Evolutionary conservation across 2,113 vertebrate genomes (phyloP).

Genomic region (Dolichallabes microphthalmus): DNA sequence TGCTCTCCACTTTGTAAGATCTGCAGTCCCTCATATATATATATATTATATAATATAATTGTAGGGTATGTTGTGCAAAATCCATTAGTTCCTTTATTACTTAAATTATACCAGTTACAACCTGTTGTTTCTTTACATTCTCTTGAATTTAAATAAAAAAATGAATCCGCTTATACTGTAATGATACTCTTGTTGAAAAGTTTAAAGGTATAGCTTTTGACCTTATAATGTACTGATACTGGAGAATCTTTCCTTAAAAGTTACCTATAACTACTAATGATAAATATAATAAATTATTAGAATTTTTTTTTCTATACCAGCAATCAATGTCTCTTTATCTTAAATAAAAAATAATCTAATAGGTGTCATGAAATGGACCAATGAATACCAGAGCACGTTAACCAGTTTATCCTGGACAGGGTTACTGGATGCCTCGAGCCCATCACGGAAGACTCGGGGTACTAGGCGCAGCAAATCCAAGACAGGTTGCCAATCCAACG

Average conservation of each 20-base stretch:
- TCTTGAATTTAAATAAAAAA: not conserved
- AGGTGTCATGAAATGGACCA: not conserved
- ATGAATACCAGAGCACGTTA: not conserved
- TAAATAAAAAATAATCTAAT: not conserved
- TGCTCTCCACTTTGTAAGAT: not conserved
- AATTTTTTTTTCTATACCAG: not conserved
- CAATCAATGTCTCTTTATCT: not conserved
- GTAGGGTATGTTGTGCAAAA: not conserved
- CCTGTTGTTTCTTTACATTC: not conserved
- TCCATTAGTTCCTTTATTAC: not conserved
- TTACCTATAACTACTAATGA: too few species aligned
- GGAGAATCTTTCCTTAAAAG: not conserved
- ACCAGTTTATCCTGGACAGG: not conserved
- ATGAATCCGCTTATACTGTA: not conserved
- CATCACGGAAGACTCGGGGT: too few species aligned
- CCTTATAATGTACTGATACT: not conserved
- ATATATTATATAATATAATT: not conserved
- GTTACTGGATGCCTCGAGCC: too few species aligned
- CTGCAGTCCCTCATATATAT: not conserved
- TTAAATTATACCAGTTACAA: not conserved
- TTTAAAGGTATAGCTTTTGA: not conserved
- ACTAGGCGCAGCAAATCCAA: too few species aligned
- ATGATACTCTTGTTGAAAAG: not conserved
- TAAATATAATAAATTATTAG: not conserved
- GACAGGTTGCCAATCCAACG: too few species aligned